These are phyloP conservation scores for Dynastes maya DNA, from an alignment of 2,888 invertebrate species.

Conservation along the genomic window DNA sequence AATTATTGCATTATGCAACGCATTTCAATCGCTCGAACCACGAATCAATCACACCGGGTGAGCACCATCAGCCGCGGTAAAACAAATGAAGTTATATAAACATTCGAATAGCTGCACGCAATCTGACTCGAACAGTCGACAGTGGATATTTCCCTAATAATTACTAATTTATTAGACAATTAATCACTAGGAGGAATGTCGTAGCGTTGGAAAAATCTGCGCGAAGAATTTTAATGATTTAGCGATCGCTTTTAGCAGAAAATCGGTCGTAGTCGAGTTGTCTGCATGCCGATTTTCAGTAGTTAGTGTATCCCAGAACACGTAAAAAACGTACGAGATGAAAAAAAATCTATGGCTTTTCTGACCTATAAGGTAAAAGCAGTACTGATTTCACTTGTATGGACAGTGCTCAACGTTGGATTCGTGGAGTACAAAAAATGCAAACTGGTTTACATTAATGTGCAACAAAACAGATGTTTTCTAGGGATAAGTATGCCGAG, in stretches of 20 bases:
- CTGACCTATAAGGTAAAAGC: background rate
- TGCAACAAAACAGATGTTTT: conserved; percentile 11
- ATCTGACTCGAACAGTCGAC: background rate
- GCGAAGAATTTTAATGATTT: conserved; percentile 22
- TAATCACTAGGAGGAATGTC: conserved; percentile 29
- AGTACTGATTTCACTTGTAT: too few species aligned
- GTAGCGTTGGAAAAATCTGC: conserved; percentile 6
- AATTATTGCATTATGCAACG: conserved; percentile 37
- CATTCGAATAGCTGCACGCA: conserved; percentile 31
- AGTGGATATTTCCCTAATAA: conserved; percentile 29
- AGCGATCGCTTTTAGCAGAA: conserved; percentile 11
- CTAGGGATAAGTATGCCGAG: conserved; percentile 22
- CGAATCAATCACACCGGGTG: conserved; percentile 17
- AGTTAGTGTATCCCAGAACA: background rate
- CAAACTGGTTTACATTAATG: conserved; percentile 8
- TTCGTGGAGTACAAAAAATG: too few species aligned
- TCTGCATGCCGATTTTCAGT: conserved; percentile 3
- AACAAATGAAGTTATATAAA: conserved; percentile 42
- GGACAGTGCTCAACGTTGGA: too few species aligned
- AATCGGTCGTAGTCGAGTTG: background rate
- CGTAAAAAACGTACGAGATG: background rate
- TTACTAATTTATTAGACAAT: conserved; percentile 31
- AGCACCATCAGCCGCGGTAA: conserved; percentile 7
- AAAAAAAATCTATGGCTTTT: conserved; percentile 6
- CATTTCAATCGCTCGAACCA: background rate